Conservation (phyloP, 2,797 vertebrate species). For the Falco naumanni region DNA sequence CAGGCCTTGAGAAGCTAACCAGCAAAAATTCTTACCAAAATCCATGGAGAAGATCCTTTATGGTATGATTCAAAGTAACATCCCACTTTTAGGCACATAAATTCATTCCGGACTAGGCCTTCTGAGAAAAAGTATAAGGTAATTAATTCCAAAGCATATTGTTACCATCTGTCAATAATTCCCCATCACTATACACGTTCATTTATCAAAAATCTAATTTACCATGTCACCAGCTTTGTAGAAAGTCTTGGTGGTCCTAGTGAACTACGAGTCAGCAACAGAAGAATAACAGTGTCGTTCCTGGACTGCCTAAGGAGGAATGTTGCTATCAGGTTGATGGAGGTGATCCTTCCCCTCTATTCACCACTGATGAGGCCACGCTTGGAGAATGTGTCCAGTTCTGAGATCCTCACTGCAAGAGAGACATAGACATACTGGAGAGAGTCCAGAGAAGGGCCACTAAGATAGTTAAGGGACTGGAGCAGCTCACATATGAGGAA, state of each 20-base stretch:
- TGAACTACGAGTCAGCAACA: not conserved
- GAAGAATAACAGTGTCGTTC: not conserved
- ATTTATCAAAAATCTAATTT: not conserved
- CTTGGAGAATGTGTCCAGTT: too few relatives aligned
- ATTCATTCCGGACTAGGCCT: not conserved
- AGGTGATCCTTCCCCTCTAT: not conserved
- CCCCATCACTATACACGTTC: not conserved
- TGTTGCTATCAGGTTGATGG: not conserved
- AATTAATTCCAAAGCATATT: not conserved
- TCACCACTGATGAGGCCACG: not conserved
- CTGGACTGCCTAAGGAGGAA: not conserved
- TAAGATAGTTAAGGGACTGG: too few relatives aligned
- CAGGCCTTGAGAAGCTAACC: not conserved
- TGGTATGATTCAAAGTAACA: not conserved
- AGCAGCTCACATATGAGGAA: too few relatives aligned
- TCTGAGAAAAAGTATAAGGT: not conserved
- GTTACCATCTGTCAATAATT: not conserved
- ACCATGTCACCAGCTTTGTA: not conserved
- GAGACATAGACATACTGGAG: too few relatives aligned
- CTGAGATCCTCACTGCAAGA: too few relatives aligned
- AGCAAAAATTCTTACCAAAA: not conserved
- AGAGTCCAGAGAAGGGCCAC: too few relatives aligned
- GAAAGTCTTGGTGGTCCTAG: not conserved
- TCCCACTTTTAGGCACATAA: not conserved
- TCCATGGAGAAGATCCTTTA: not conserved